These are phyloP conservation scores for zebrafish (Danio rerio) DNA, from an alignment of 2,113 vertebrate genomes.

Conservation along the genomic window GRCz12tu NC_133192.1:10404501-10405000, in stretches of 20 bases:
- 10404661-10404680: slow-evolving; percentile 51
- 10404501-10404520: not conserved
- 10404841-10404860: slow-evolving; percentile 9
- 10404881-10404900: slow-evolving; percentile 27
- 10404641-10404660: slow-evolving; percentile 55
- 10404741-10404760: slow-evolving; percentile 41
- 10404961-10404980: slow-evolving; percentile 47
- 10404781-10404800: slow-evolving; percentile 55
- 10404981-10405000: slow-evolving; percentile 44
- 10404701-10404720: slow-evolving; percentile 22
- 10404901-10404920: slow-evolving; percentile 43
- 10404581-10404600: slow-evolving; percentile 41
- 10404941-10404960: slow-evolving; percentile 47
- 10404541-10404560: slow-evolving; percentile 43
- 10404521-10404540: slow-evolving; percentile 53
- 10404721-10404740: slow-evolving; percentile 31
- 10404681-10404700: slow-evolving; percentile 12
- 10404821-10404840: not conserved
- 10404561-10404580: slow-evolving; percentile 33
- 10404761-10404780: slow-evolving; percentile 57
- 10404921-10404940: slow-evolving; percentile 46
- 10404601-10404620: slow-evolving; percentile 54
- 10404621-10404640: slow-evolving; percentile 66
- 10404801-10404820: slow-evolving; percentile 44
- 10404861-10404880: not conserved